Evolutionary conservation across 2,888 invertebrate genomes (phyloP), one percentile per base, ranked within the genome.

Genomic region (Ischnura elegans): DNA sequence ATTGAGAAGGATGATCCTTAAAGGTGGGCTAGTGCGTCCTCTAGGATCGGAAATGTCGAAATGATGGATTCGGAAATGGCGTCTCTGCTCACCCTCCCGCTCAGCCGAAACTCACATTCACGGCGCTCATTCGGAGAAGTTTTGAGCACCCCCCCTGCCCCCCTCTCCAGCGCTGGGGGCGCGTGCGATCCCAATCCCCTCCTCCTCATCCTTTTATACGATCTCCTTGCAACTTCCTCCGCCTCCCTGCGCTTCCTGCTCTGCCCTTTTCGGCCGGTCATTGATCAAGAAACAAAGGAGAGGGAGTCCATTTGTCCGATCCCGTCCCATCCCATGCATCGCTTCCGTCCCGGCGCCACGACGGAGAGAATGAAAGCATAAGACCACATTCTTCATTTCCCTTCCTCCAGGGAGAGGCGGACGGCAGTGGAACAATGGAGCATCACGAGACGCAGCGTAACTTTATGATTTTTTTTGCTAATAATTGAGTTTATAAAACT

Each of bases 11-110:
- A 25, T 8, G 36, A 29, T 36, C 0, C 5, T 16, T 29, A 36
- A 13, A 16, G 76, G 16, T 29, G 36, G 29, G 76, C 1, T 21
- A 10, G 76, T n/a, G 61, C 61, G 76, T n/a, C 76, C 36, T 76
- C 61, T 29, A 76, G 76, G 61, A 76, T 76, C 76, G 76, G 76
- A 76, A 76, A 76, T 76, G 76, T 76, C 76, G 76, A n/a, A 76
- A 76, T 76, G 76, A 76, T 76, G 76, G 76, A 76, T 76, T 36
- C 76, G 76, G 76, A 76, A 76, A 76, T 76, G 76, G 76, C 10
- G 76, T 6, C 61, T 5, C 61, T n/a, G n/a, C n/a, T n/a, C n/a
- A n/a, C n/a, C n/a, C n/a, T n/a, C n/a, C n/a, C n/a, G n/a, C n/a
- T n/a, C n/a, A n/a, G n/a, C n/a, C n/a, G n/a, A n/a, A n/a, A n/a